These are phyloP conservation scores for Eristalinus aeneus DNA, from an alignment of 2,888 invertebrate genomes.

Conservation along the genomic window DNA sequence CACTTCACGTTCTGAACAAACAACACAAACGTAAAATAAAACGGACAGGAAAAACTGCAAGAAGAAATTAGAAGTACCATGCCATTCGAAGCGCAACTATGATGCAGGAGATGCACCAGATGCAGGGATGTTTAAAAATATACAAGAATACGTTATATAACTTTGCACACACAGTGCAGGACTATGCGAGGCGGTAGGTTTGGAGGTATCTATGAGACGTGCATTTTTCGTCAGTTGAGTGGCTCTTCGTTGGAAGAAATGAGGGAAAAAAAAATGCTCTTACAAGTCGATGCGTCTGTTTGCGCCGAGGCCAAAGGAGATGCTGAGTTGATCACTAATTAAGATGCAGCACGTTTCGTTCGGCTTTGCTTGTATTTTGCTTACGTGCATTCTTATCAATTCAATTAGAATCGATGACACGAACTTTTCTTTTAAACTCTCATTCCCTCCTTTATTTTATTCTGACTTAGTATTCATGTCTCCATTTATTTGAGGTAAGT, in stretches of 20 bases:
- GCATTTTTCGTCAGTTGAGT: background rate
- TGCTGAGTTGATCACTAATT: background rate
- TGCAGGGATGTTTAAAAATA: background rate
- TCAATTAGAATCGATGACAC: too few relatives aligned
- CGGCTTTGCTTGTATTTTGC: background rate
- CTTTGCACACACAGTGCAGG: background rate
- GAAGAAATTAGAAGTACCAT: background rate
- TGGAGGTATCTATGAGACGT: background rate
- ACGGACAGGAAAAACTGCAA: background rate
- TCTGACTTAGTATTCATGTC: too few relatives aligned
- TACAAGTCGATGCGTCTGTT: background rate
- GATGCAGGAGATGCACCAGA: too few relatives aligned
- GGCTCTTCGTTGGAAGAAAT: too few relatives aligned
- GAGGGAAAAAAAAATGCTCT: background rate
- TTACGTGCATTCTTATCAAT: background rate
- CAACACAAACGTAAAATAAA: conserved; percentile 4
- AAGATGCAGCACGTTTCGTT: background rate
- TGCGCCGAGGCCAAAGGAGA: background rate
- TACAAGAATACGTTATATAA: background rate
- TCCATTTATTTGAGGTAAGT: too few relatives aligned
- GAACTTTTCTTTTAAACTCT: too few relatives aligned
- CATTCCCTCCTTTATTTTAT: too few relatives aligned
- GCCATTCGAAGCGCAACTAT: background rate
- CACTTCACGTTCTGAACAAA: conserved; percentile 30
- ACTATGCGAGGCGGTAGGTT: background rate